Base-by-base conservation (phyloP, 2,888 invertebrate species). In the Lasioglossum lativentre region DNA sequence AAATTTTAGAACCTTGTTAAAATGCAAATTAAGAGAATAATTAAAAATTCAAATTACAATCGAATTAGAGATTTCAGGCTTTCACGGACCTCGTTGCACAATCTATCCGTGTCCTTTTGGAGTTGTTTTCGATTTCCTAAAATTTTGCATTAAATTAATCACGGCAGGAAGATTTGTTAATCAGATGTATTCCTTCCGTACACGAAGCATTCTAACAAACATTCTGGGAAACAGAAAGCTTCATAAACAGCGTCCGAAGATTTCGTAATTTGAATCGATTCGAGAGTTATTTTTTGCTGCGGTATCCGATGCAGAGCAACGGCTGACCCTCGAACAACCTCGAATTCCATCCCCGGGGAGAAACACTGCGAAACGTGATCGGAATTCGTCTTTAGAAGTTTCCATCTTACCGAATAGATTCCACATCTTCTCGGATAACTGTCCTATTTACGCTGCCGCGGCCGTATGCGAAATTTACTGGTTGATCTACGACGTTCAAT, bases 371-470 rank as follows among this genome's bases (percentile, higher is more conserved):
- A 38, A 34, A 87, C 88, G 89, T 88, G 88, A 74, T 40, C 66
- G 74, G 87, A 88, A 88, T 88, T 78, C 88, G 56, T 81, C 70
- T 73, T 66, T 38, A 45, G 45, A 66, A 76, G 42, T 83, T 87
- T 78, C 40, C 78, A 74, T 59, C 68, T 89, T 74, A 59, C 83
- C 47, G 70, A 80, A 86, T 76, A 59, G 45, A 76, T 68, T 59
- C 70, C 70, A 40, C 73, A 59, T 34, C 66, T 75, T 42, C 40
- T 75, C 71, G 34, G 42, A 81, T 45, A 59, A 74, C 56, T 63
- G 40, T 89, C 52, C 71, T 66, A 78, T 80, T 86, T 75, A 80
- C 75, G 75, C 34, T 56, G 38, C 38, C 27, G 40, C 77, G 45
- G 73, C 71, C 45, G 75, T 74, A 78, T 83, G 83, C 76, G 74